These are phyloP conservation scores for Thera britannica DNA, from an alignment of 2,888 invertebrate genomes.

Conservation along the genomic window DNA sequence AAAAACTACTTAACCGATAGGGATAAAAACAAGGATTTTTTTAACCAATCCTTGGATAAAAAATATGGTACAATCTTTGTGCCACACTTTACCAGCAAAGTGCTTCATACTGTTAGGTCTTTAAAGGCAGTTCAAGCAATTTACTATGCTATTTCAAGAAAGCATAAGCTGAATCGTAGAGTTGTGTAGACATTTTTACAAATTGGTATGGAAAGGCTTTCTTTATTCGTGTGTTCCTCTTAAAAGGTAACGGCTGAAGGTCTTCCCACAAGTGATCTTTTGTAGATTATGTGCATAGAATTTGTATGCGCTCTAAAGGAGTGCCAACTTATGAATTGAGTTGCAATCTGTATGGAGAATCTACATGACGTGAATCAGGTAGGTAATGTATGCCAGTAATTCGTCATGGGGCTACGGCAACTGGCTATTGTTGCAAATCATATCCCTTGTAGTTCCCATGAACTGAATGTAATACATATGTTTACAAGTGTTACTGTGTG, in stretches of 20 bases:
- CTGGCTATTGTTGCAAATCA: constrained; percentile 60
- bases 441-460: constrained; percentile 60
- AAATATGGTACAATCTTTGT: too few relatives aligned
- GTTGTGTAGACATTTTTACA: background rate
- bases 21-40: too few relatives aligned
- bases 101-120: background rate
- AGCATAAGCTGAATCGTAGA: too few relatives aligned
- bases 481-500: constrained; percentile 35
- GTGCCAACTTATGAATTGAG: constrained; percentile 51
- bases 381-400: constrained; percentile 50
- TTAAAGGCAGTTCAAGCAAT: background rate
- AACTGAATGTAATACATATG: constrained; percentile 38
- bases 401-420: constrained; percentile 68
- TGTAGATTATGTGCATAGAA: constrained; percentile 41
- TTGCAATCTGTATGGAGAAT: constrained; percentile 49
- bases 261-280: constrained; percentile 44
- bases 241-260: constrained; percentile 43
- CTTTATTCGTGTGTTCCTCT: constrained; percentile 1
- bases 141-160: too few relatives aligned
- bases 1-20: too few relatives aligned
- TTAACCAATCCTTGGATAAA: too few relatives aligned
- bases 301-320: constrained; percentile 50
- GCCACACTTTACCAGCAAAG: background rate
- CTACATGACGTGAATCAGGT: constrained; percentile 41
- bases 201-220: background rate